Percentiles rank a stretch among this genome's conserved stretches.
Conservation (phyloP, 1,140 invertebrate species). For the Anagrus nilaparvatae region DNA sequence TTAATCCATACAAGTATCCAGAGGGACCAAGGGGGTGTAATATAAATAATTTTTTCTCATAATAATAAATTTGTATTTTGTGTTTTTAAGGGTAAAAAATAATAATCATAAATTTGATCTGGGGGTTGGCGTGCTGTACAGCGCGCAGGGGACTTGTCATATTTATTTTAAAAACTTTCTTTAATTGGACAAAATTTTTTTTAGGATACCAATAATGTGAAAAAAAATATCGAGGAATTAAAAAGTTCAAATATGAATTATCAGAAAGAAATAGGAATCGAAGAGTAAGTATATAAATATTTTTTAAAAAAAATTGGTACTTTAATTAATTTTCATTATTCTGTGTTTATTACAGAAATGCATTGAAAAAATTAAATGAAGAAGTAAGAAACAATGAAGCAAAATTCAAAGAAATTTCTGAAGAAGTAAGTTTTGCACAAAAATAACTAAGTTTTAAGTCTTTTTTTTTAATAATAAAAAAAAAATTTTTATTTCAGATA, state of each 20-base stretch:
- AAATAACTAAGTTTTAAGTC: not conserved
- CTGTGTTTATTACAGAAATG: constrained; percentile 5
- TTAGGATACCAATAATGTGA: no score
- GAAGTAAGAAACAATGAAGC: not conserved
- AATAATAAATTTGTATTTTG: no score
- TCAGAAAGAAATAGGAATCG: no score
- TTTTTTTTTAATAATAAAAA: not conserved
- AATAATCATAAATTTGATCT: no score
- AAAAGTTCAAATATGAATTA: constrained; percentile 1
- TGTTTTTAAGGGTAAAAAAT: no score
- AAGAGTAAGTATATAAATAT: constrained; percentile 2
- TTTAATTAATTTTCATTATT: not conserved
- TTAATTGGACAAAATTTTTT: no score
- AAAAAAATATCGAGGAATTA: not conserved
- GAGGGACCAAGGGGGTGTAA: no score
- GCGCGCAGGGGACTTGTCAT: no score
- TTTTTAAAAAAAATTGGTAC: not conserved
- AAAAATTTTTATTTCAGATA: constrained; percentile 1
- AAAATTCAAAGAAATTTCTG: not conserved
- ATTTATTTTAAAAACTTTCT: no score
- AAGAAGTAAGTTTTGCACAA: constrained; percentile 5
- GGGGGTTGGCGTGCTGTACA: no score
- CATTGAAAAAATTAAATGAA: not conserved
- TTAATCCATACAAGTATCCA: no score
- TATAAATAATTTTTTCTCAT: no score